Evolutionary conservation across 1,140 invertebrate genomes (phyloP).

Genomic region (Oedothorax gibbosus): DNA sequence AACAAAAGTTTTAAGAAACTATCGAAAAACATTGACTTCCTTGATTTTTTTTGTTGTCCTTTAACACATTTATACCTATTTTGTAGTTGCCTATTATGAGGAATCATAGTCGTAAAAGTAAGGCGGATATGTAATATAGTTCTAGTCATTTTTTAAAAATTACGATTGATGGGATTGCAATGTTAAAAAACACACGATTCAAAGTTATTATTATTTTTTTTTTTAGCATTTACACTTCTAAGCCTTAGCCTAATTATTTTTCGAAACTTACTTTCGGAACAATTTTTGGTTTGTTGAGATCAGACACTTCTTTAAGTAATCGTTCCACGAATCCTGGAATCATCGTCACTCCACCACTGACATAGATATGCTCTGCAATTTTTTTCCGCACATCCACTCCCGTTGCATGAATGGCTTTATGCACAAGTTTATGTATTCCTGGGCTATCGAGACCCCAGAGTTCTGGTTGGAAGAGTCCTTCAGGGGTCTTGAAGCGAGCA

Average conservation of each 20-base stretch:
- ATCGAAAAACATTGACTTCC: no score
- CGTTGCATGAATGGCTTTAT: conserved; percentile 74
- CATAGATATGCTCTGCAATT: conserved; percentile 71
- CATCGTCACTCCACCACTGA: conserved; percentile 73
- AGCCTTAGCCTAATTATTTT: neutral
- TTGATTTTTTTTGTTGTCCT: no score
- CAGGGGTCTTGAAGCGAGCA: conserved; percentile 72
- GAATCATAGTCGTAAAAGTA: no score
- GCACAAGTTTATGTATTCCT: conserved; percentile 74
- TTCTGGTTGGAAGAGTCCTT: conserved; percentile 77
- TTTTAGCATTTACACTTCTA: no score
- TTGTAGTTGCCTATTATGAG: no score
- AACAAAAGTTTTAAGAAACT: no score
- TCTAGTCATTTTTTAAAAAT: no score
- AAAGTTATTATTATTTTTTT: no score
- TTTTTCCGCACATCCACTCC: conserved; percentile 73
- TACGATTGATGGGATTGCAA: no score
- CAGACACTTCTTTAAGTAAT: conserved; percentile 73
- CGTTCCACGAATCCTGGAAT: conserved; percentile 76
- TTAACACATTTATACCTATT: no score
- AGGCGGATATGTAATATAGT: no score
- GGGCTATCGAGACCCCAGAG: conserved; percentile 75
- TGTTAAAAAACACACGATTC: no score
- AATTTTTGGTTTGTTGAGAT: conserved; percentile 73
- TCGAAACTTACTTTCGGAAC: conserved; percentile 72